Percentiles rank a stretch among this genome's conserved stretches.
Conservation (phyloP, 2,888 invertebrate species). For the Gryllus longicercus region DNA sequence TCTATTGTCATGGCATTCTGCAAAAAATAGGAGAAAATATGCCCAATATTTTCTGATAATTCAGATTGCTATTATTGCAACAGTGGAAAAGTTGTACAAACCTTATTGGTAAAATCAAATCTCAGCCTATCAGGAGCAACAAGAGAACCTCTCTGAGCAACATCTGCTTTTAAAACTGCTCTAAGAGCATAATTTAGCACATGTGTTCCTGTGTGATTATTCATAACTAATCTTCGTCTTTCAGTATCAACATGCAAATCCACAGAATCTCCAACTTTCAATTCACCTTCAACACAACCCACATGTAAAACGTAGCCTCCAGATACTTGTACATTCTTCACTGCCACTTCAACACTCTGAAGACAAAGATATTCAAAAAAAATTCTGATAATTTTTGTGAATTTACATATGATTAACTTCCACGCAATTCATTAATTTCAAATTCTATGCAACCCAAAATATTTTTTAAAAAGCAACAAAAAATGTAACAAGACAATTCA, state of each 20-base stretch:
- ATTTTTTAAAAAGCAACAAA: too few species aligned
- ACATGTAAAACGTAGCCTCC: constrained; percentile 95
- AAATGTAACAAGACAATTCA: neutral
- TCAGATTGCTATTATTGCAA: neutral
- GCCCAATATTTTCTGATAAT: neutral
- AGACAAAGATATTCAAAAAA: constrained; percentile 22
- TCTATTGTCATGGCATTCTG: constrained; percentile 77
- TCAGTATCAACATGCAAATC: constrained; percentile 76
- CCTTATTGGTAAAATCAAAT: constrained; percentile 96
- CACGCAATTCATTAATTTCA: neutral
- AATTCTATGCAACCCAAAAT: too few species aligned
- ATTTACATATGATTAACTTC: neutral
- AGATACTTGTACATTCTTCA: constrained; percentile 89
- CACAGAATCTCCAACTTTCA: constrained; percentile 83
- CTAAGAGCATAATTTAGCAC: constrained; percentile 91
- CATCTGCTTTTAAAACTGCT: constrained; percentile 82
- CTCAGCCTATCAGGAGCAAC: constrained; percentile 95
- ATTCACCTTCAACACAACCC: constrained; percentile 75
- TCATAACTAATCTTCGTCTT: constrained; percentile 90
- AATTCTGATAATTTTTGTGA: too few species aligned
- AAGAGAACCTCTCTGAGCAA: constrained; percentile 94
- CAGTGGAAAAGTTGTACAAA: constrained; percentile 30
- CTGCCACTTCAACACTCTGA: constrained; percentile 78
- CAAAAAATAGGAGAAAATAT: constrained; percentile 11
- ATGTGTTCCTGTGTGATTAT: constrained; percentile 98